Base-by-base conservation (phyloP, 1,140 invertebrate species). In the Cheumatopsyche charites region DNA sequence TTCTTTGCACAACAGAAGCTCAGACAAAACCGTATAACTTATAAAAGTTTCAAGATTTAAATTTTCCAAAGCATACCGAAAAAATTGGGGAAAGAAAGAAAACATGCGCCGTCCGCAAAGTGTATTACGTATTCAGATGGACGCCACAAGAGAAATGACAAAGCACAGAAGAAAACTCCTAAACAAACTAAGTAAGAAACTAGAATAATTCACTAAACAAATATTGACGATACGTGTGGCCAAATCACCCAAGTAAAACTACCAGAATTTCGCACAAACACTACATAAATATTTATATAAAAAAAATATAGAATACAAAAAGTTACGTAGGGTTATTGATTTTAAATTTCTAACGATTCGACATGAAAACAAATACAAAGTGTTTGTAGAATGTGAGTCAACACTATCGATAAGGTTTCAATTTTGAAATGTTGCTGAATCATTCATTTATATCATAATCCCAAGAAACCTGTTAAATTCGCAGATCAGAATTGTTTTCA, bases 221-320 rank as follows among this genome's bases (percentile, higher is more conserved):
- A 75, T 71, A 73, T 73, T 75, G 67, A 73, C 74, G 58, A 70
- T 71, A 75, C 74, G 74, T 75, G 74, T 68, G 74, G 63, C 65
- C 23, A 73, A 75, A 75, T 75, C 74, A 75, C 68, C 55, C 23
- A 21, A n/a, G 62, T 65, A 75, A 67, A 58, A 58, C 55, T 58
- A 23, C 21, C 25, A 19, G 23, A 25, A 19, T 12, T 1, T 17
- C 25, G 62, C 23, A 19, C 55, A n/a, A 58, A 58, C 17, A 25
- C 12, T 0, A 13, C 17, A 26, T 25, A 58, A 58, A 58, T 58
- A 58, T 58, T 25, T 58, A 58, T 3, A 47, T 7, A 3, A n/a
- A 36, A 36, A 36, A 36, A 36, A 36, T n/a, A n/a, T n/a, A n/a
- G n/a, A n/a, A n/a, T n/a, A n/a, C n/a, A n/a, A n/a, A n/a, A n/a